Evolutionary conservation across 2,797 vertebrate species (phyloP).

Genomic region (Eulemur rubriventer): DNA sequence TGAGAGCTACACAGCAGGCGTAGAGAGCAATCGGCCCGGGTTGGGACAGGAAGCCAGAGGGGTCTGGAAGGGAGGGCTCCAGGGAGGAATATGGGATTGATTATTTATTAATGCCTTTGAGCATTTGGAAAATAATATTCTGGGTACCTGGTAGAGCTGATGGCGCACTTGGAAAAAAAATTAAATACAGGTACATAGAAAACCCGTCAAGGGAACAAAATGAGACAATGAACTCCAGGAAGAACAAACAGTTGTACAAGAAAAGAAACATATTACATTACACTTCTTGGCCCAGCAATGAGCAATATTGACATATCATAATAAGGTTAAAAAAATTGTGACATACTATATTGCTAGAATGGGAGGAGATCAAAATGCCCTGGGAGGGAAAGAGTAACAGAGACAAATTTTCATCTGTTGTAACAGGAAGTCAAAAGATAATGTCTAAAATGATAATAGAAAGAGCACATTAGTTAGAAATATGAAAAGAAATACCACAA

Average conservation of each 20-base stretch:
- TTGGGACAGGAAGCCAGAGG: not conserved
- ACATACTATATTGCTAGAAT: not conserved
- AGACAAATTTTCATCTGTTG: not conserved
- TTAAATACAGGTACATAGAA: not conserved
- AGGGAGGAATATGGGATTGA: not conserved
- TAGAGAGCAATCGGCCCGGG: not conserved
- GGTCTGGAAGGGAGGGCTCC: not conserved
- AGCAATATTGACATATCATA: not conserved
- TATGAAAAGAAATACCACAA: not conserved
- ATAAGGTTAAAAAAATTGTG: not conserved
- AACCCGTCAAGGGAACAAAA: not conserved
- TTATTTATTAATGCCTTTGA: not conserved
- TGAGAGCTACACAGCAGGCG: not conserved
- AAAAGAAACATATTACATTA: not conserved
- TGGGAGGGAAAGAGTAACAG: not conserved
- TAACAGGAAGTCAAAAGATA: constrained; percentile 53
- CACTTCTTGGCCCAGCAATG: not conserved
- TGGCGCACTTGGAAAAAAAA: not conserved
- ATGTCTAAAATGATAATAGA: constrained; percentile 17
- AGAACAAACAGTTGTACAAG: not conserved
- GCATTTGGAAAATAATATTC: not conserved
- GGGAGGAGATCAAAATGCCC: not conserved
- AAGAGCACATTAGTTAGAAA: not conserved
- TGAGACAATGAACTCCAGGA: not conserved
- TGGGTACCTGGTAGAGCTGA: not conserved